Base-by-base conservation (phyloP, 2,888 invertebrate genomes). In the Diadromus collaris region DNA sequence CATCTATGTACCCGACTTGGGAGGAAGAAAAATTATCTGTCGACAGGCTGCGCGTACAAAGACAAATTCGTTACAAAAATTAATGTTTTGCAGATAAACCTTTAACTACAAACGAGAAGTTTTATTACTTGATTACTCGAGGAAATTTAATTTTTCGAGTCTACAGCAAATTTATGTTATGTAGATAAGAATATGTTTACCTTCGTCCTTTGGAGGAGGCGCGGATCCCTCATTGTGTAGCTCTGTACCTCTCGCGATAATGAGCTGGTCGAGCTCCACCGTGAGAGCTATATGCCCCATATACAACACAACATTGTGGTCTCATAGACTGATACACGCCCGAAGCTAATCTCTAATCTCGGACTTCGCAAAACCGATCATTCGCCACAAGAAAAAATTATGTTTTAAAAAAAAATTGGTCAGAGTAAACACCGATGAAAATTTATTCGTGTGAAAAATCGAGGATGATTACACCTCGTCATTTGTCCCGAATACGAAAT, bases 251-350 rank as follows among this genome's bases (percentile, higher is more conserved):
- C 93, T 90, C 92, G 92, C 85, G 93, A 93, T 86, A 93, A 91
- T 87, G 93, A 93, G 91, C 93, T 93, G 92, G 93, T 91, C 81
- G 93, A 93, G 91, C 93, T 93, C 93, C 93, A 93, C 90, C 93
- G 93, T 92, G 93, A 93, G 91, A 93, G 92, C 93, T 93, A 92
- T 86, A 90, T 34, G 60, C 92, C 90, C 91, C 91, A 91, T 88
- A 88, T 87, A 90, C 88, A 92, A 92, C 91, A 92, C 90, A 92
- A 91, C 83, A 90, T 90, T 86, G 82, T 86, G 81, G 86, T 89
- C 89, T 89, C 88, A 89, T 85, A 88, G 85, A 88, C 85, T 86
- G 80, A 81, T 83, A 83, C 58, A 79, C 61, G 61, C 74, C 63
- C 78, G 75, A 76, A 74, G 64, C 71, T 71, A 79, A 72, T 77